Conservation (phyloP, 2,797 vertebrate species). For the Bradypodion ventrale region DNA sequence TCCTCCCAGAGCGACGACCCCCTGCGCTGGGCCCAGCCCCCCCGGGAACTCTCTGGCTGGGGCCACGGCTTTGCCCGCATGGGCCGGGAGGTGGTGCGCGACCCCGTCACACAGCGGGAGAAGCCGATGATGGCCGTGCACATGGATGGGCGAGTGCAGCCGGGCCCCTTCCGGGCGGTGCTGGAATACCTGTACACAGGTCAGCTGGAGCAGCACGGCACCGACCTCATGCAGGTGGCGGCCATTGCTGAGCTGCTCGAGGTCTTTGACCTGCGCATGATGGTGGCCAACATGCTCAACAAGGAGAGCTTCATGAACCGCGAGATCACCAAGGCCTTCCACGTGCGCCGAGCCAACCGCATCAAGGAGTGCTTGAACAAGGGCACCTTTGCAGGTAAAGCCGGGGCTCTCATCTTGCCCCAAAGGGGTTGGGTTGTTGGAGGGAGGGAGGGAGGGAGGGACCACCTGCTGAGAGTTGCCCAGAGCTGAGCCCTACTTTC, state of each 20-base stretch:
- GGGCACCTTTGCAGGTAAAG: constrained; percentile 86
- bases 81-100: constrained; percentile 79
- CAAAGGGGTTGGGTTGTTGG: too few relatives aligned
- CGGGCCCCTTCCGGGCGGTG: constrained; percentile 82
- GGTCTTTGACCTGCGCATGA: constrained; percentile 93
- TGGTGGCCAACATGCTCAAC: constrained; percentile 93
- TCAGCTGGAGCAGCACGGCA: constrained; percentile 79
- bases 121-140: constrained; percentile 84
- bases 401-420: too few relatives aligned
- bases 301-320: constrained; percentile 95
- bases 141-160: constrained; percentile 84
- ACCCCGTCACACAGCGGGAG: constrained; percentile 80
- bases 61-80: constrained; percentile 86
- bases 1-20: constrained; percentile 83
- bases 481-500: too few relatives aligned
- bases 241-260: constrained; percentile 90
- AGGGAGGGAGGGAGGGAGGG: background rate
- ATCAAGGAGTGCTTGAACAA: constrained; percentile 90
- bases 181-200: constrained; percentile 91
- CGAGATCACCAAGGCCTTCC: constrained; percentile 95
- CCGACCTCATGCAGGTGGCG: constrained; percentile 89
- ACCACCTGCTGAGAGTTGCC: too few relatives aligned
- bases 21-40: constrained; percentile 56
- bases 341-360: constrained; percentile 90
- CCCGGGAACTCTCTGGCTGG: constrained; percentile 80